Evolutionary conservation across 1,140 invertebrate genomes (phyloP).

Genomic region (Pseudomyrmex sp.): DNA sequence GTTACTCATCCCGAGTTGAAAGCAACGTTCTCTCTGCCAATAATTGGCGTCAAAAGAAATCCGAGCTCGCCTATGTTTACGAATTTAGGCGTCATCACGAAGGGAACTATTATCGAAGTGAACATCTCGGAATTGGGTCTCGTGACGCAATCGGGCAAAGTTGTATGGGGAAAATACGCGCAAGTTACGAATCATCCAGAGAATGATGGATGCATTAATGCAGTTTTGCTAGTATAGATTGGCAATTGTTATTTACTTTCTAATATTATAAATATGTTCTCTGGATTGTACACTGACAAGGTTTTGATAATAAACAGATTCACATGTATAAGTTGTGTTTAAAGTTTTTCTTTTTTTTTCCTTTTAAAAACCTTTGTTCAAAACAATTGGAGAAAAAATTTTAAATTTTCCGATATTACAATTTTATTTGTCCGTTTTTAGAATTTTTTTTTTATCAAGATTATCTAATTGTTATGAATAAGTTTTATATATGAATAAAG

Average conservation of each 20-base stretch:
- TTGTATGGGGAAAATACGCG: conserved; percentile 99
- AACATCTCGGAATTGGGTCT: conserved; percentile 99
- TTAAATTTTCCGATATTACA: too few relatives aligned
- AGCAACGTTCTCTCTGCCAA: conserved; percentile 99
- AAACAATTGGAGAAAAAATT: too few relatives aligned
- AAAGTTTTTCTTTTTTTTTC: too few relatives aligned
- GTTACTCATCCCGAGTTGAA: conserved; percentile 99
- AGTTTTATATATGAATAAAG: too few relatives aligned
- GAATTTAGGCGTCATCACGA: conserved; percentile 98
- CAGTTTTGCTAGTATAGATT: conserved; percentile 96
- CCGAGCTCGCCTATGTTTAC: conserved; percentile 99
- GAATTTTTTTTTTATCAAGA: too few relatives aligned
- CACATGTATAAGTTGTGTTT: too few relatives aligned
- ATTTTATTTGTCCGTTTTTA: too few relatives aligned
- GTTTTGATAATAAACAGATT: too few relatives aligned
- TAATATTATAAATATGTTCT: background rate
- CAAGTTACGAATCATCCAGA: conserved; percentile 99
- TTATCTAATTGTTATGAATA: too few relatives aligned
- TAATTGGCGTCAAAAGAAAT: conserved; percentile 99
- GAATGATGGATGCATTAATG: conserved; percentile 99
- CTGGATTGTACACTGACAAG: too few relatives aligned
- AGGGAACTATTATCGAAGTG: conserved; percentile 98
- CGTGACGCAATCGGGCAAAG: conserved; percentile 99
- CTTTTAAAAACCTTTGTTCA: too few relatives aligned
- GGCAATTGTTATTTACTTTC: background rate